These are phyloP conservation scores for Melikaiella ostensackeni DNA, from an alignment of 2,888 invertebrate species.

Conservation along the genomic window DNA sequence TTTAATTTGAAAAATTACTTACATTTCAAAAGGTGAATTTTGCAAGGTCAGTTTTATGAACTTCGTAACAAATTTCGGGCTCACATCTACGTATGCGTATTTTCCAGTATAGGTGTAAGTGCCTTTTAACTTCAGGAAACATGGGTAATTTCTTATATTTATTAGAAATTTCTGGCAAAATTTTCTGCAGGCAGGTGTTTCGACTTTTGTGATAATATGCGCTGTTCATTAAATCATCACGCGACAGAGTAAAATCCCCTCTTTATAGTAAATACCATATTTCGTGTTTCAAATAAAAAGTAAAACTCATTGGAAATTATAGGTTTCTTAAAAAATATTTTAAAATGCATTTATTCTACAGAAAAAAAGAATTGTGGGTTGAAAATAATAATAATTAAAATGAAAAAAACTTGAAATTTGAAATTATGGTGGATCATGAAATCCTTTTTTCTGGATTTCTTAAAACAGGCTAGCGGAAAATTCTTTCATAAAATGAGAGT, in stretches of 20 bases:
- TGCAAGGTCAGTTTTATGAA: background rate
- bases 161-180: slow-evolving; percentile 49
- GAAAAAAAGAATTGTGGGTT: too few relatives aligned
- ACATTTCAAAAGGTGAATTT: too few relatives aligned
- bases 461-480: too few relatives aligned
- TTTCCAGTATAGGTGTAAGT: background rate
- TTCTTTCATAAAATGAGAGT: too few relatives aligned
- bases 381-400: too few relatives aligned
- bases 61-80: background rate
- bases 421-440: too few relatives aligned
- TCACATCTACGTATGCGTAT: background rate
- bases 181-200: slow-evolving; percentile 24
- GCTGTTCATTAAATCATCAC: background rate
- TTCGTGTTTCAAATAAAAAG: too few relatives aligned
- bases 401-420: too few relatives aligned
- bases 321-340: too few relatives aligned
- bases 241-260: background rate
- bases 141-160: slow-evolving; percentile 43
- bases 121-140: background rate
- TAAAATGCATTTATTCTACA: too few relatives aligned
- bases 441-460: too few relatives aligned
- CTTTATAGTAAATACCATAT: background rate
- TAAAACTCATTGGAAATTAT: too few relatives aligned
- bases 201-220: slow-evolving; percentile 12
- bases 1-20: background rate